These are phyloP conservation scores for Tigriopus japonicus DNA, from an alignment of 1,140 invertebrate species.

Conservation along the genomic window DNA sequence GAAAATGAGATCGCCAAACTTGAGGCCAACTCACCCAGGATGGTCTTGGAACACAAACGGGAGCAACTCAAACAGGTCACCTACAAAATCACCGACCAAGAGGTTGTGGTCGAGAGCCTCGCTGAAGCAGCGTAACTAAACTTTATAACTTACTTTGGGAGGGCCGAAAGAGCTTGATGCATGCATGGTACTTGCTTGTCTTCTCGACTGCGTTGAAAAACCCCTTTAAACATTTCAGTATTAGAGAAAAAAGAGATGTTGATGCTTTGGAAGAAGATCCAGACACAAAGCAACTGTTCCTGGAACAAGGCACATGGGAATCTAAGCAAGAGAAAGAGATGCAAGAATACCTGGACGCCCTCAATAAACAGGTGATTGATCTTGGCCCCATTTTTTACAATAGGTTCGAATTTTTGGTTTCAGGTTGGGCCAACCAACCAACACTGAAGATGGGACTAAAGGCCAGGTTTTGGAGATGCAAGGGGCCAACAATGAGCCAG, in stretches of 20 bases:
- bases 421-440: no score
- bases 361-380: constrained; percentile 9
- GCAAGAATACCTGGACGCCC: constrained; percentile 7
- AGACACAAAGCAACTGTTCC: constrained; percentile 6
- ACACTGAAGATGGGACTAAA: no score
- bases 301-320: constrained; percentile 1
- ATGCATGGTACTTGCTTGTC: background rate
- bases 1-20: background rate
- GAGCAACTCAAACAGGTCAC: background rate
- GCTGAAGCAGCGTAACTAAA: background rate
- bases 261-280: constrained; percentile 1
- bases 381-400: background rate
- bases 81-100: background rate
- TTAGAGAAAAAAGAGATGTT: constrained; percentile 4
- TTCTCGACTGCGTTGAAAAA: background rate
- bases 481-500: background rate
- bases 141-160: background rate
- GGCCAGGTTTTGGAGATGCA: no score
- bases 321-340: constrained; percentile 1
- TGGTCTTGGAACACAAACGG: background rate
- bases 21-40: background rate
- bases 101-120: background rate
- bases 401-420: no score
- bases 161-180: background rate
- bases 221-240: background rate